These are phyloP conservation scores for Zenarchopterus dispar DNA, from an alignment of 2,797 vertebrate genomes.

Conservation along the genomic window DNA sequence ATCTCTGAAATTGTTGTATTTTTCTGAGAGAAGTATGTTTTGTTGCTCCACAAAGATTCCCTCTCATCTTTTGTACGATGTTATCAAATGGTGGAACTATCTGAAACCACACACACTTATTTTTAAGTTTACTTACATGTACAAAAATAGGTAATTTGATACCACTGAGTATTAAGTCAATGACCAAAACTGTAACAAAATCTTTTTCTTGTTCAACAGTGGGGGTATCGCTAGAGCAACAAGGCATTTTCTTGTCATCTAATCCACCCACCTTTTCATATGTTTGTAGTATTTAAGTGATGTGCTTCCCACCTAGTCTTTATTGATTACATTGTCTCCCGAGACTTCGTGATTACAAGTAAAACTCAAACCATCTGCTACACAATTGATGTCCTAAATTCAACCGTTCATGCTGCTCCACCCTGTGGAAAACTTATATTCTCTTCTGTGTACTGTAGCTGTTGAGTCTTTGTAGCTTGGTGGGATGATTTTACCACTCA, in stretches of 20 bases:
- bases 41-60: constrained; percentile 35
- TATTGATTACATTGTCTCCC: constrained; percentile 22
- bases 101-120: too few relatives aligned
- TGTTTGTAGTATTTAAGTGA: constrained; percentile 59
- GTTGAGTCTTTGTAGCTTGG: constrained; percentile 60
- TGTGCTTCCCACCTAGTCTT: constrained; percentile 44
- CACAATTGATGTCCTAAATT: constrained; percentile 56
- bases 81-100: neutral
- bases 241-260: constrained; percentile 19
- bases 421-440: constrained; percentile 44
- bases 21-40: constrained; percentile 34
- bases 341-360: constrained; percentile 49
- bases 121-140: neutral
- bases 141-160: neutral
- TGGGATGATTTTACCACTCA: constrained; percentile 72
- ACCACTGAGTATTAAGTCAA: too few relatives aligned
- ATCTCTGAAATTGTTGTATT: constrained; percentile 51
- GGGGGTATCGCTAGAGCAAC: constrained; percentile 11
- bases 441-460: constrained; percentile 59
- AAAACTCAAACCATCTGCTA: constrained; percentile 52
- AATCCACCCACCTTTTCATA: constrained; percentile 37
- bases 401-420: constrained; percentile 47
- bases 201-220: constrained; percentile 9
- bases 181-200: constrained; percentile 8
- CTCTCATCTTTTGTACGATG: neutral